These are phyloP conservation scores for Aphidius ervi DNA, from an alignment of 1,140 invertebrate genomes.

Conservation along the genomic window DNA sequence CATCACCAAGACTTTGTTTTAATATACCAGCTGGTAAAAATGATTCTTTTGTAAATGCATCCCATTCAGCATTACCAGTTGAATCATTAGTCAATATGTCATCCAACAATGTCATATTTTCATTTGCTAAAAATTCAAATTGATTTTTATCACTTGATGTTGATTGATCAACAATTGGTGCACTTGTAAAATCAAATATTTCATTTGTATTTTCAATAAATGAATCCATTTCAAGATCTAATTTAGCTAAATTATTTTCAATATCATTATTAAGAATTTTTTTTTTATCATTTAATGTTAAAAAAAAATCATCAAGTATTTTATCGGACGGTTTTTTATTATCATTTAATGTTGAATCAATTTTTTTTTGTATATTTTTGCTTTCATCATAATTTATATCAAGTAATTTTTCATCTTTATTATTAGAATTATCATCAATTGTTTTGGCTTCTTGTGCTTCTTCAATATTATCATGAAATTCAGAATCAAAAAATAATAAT, in stretches of 20 bases:
- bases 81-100: slow-evolving; percentile 42
- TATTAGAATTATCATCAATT: slow-evolving; percentile 23
- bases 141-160: slow-evolving; percentile 27
- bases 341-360: background rate
- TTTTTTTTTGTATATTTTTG: slow-evolving; percentile 23
- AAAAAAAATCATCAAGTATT: slow-evolving; percentile 39
- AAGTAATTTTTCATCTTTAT: slow-evolving; percentile 36
- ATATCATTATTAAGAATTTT: slow-evolving; percentile 23
- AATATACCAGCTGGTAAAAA: slow-evolving; percentile 47
- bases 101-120: slow-evolving; percentile 43
- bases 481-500: slow-evolving; percentile 55
- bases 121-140: slow-evolving; percentile 38
- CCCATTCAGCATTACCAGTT: slow-evolving; percentile 35
- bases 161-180: slow-evolving; percentile 16
- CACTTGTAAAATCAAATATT: slow-evolving; percentile 32
- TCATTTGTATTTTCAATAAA: slow-evolving; percentile 25
- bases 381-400: slow-evolving; percentile 35
- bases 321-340: slow-evolving; percentile 19
- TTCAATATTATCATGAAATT: slow-evolving; percentile 53
- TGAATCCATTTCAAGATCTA: slow-evolving; percentile 37
- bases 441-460: slow-evolving; percentile 42
- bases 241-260: slow-evolving; percentile 33
- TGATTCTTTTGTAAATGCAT: slow-evolving; percentile 39
- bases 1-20: slow-evolving; percentile 46
- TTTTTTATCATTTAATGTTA: slow-evolving; percentile 21